Percentiles rank a stretch among this genome's conserved stretches.
phyloP scores from a whole-genome alignment of 2,888 invertebrate species.

The Lithophane socia region DNA sequence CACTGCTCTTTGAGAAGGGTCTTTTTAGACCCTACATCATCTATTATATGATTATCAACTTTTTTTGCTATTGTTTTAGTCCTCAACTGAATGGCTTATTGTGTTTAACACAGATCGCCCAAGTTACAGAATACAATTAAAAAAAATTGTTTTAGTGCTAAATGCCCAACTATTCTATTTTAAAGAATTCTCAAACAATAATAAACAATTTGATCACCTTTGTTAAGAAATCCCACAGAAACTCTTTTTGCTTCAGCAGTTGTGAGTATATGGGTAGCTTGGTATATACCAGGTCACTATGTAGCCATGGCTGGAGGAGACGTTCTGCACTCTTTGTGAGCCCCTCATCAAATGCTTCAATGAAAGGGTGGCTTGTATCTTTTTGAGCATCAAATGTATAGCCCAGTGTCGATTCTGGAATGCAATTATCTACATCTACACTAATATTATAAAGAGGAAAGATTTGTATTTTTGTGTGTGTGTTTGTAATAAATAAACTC shows the following conservation, averaged over 20 bases:
- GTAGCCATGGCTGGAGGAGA: conserved; percentile 67
- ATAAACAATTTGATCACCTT: conserved; percentile 33
- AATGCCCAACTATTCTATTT: background rate
- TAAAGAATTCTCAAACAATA: background rate
- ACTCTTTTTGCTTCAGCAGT: conserved; percentile 35
- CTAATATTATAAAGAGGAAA: too few species aligned
- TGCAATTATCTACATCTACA: background rate
- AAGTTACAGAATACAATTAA: too few species aligned
- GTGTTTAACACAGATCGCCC: too few species aligned
- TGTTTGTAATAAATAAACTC: too few species aligned
- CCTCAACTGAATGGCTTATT: too few species aligned
- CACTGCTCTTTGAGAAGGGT: too few species aligned
- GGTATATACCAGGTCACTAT: conserved; percentile 63
- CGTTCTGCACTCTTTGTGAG: conserved; percentile 26
- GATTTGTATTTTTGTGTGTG: too few species aligned
- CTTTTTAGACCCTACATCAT: too few species aligned
- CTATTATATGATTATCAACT: too few species aligned
- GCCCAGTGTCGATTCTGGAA: background rate
- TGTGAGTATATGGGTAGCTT: conserved; percentile 50
- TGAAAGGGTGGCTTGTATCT: background rate
- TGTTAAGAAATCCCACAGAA: conserved; percentile 60
- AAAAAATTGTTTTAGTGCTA: background rate
- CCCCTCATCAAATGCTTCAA: background rate
- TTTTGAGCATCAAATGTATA: background rate
- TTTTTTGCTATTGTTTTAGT: too few species aligned